Evolutionary conservation across 2,797 vertebrate species (phyloP), one percentile per base, ranked within the genome.

Genomic region (Danionella dracula): DNA sequence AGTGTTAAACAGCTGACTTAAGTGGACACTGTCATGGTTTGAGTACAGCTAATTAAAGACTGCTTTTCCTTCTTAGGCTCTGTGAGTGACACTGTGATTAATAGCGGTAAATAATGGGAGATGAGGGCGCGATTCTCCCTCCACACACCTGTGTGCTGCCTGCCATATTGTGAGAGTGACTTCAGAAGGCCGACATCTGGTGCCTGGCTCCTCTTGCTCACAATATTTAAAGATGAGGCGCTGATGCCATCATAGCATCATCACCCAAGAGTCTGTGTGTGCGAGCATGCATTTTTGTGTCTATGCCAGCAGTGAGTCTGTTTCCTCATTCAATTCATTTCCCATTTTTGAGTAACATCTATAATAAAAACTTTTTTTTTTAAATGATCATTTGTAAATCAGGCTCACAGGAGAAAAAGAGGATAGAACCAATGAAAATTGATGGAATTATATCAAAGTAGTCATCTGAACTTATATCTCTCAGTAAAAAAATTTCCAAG

Each of bases 81-180:
- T 48, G 31, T 68, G 67, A 74, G 65, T 71, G 71, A 71, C 62
- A 60, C 31, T 41, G 48, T 60, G 71, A 81, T 76, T 79, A 74
- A 79, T 79, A 73, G 73, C 23, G 15, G 67, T 76, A 70, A 79
- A 77, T 76, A 77, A 79, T 69, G 72, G 53, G 56, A 78, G 62
- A 62, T 63, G 67, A 74, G 53, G 75, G 42, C 16, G 51, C 65
- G 53, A 73, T 71, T 42, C 67, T 73, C 62, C 70, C 53, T 42
- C 66, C 17, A 16, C 42, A 48, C 67, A 64, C 62, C 73, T 72
- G 76, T 73, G 50, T 69, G 66, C 51, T 29, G 64, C 15, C 46
- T 45, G 58, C 68, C 70, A 70, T 77, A 73, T 74, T 70, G 71
- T 69, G 55, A 41, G 37, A 63, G 38, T 74, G 69, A 76, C 76